A percentile compares a stretch with the other conserved stretches of the same genome.
Evolutionary conservation across 2,113 vertebrate genomes (phyloP).

Genomic region (Abramis brama): DNA sequence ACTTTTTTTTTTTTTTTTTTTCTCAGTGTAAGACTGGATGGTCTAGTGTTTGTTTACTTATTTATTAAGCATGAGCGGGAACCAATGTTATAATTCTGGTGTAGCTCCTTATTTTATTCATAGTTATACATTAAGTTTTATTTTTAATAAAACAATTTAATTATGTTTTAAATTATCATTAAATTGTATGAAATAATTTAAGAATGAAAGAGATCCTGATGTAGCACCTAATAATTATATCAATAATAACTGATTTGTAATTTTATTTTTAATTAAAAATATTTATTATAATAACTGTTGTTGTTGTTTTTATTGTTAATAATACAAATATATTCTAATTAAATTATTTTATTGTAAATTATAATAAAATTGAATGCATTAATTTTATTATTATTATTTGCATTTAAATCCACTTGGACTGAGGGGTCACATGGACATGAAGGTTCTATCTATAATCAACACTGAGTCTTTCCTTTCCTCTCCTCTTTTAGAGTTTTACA

Average conservation of each 20-base stretch:
- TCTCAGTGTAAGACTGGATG: too few species aligned
- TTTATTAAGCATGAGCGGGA: not conserved
- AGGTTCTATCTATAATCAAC: not conserved
- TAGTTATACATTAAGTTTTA: not conserved
- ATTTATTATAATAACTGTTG: not conserved
- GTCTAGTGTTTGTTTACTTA: not conserved
- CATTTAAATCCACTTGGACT: not conserved
- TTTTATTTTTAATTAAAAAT: not conserved
- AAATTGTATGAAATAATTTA: not conserved
- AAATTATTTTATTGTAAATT: too few species aligned
- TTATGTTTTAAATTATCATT: not conserved
- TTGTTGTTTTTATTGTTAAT: not conserved
- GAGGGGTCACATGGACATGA: not conserved
- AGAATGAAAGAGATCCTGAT: not conserved
- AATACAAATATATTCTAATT: not conserved
- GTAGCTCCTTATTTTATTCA: not conserved
- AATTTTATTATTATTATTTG: not conserved
- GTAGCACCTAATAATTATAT: not conserved
- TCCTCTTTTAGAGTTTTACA: not conserved
- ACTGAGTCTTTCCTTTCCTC: not conserved
- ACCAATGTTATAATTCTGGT: not conserved
- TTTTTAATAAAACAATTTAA: not conserved
- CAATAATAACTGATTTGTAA: not conserved
- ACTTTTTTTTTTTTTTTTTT: too few species aligned
- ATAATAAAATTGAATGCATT: too few species aligned